A percentile compares a stretch with the other conserved stretches of the same genome.
Conservation (phyloP, 2,797 vertebrate genomes). For the Melopsittacus undulatus region DNA sequence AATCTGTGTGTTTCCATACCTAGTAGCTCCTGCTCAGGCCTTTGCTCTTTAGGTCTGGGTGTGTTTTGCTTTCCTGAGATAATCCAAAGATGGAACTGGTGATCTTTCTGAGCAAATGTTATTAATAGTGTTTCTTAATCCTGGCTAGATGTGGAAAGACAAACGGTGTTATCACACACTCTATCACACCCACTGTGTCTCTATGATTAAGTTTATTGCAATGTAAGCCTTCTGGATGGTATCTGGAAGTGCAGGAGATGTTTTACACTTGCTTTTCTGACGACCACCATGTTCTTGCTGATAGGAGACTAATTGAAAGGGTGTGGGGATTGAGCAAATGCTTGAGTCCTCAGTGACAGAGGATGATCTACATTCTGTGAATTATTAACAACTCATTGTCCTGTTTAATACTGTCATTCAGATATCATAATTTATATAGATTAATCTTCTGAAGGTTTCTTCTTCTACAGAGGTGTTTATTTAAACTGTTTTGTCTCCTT, state of each 20-base stretch:
- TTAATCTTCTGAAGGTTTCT: not conserved
- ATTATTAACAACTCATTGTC: not conserved
- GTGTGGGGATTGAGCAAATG: not conserved
- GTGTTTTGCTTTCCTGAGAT: not conserved
- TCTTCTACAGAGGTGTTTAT: not conserved
- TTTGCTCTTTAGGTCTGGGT: not conserved
- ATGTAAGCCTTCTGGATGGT: not conserved
- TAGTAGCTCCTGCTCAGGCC: not conserved
- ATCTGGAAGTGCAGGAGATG: not conserved
- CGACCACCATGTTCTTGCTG: not conserved
- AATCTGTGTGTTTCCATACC: not conserved
- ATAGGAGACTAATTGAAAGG: accelerated
- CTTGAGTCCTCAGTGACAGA: not conserved
- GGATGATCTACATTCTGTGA: not conserved
- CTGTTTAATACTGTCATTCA: not conserved
- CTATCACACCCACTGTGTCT: not conserved
- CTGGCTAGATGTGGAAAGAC: not conserved
- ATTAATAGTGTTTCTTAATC: not conserved
- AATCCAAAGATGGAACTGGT: not conserved
- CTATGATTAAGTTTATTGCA: not conserved
- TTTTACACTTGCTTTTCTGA: not conserved
- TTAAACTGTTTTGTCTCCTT: slow-evolving; percentile 17
- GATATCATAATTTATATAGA: not conserved
- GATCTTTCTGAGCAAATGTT: not conserved
- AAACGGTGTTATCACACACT: not conserved